Evolutionary conservation across 2,888 invertebrate genomes (phyloP).

Genomic region (Polydesmus complanatus): DNA sequence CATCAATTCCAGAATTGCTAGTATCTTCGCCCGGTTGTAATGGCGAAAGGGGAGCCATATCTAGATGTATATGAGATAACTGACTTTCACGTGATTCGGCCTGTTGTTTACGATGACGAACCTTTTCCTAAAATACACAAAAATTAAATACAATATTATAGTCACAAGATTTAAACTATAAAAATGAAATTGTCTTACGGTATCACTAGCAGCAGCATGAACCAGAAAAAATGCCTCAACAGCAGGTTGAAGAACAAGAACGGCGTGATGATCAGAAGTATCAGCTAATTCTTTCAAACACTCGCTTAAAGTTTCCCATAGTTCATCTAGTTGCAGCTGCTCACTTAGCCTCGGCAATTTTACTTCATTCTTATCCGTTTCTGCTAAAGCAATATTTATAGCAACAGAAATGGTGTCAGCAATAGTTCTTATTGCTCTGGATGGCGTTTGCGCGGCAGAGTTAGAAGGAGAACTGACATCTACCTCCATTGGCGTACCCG

Average conservation of each 20-base stretch:
- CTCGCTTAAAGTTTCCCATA: conserved; percentile 65
- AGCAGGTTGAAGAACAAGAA: conserved; percentile 68
- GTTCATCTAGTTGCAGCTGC: conserved; percentile 50
- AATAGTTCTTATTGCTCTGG: neutral
- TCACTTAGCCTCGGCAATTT: conserved; percentile 48
- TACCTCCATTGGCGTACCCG: neutral
- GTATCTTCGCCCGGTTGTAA: conserved; percentile 18
- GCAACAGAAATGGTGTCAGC: neutral
- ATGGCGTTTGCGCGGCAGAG: neutral
- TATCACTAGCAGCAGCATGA: conserved; percentile 50
- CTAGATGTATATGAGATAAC: conserved; percentile 34
- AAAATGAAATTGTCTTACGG: conserved; percentile 7
- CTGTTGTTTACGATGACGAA: conserved; percentile 21
- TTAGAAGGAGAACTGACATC: neutral
- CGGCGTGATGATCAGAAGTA: conserved; percentile 74
- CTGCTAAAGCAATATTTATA: conserved; percentile 11
- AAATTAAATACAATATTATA: neutral
- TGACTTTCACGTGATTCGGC: conserved; percentile 35
- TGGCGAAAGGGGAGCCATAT: conserved; percentile 27
- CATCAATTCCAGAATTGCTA: conserved; percentile 22
- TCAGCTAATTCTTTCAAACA: conserved; percentile 64
- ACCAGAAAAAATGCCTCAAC: conserved; percentile 84
- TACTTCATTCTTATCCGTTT: neutral
- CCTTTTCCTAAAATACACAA: conserved; percentile 10
- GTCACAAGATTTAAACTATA: neutral